Conservation (phyloP, 2,797 vertebrate genomes). For the Xyrichtys novacula region DNA sequence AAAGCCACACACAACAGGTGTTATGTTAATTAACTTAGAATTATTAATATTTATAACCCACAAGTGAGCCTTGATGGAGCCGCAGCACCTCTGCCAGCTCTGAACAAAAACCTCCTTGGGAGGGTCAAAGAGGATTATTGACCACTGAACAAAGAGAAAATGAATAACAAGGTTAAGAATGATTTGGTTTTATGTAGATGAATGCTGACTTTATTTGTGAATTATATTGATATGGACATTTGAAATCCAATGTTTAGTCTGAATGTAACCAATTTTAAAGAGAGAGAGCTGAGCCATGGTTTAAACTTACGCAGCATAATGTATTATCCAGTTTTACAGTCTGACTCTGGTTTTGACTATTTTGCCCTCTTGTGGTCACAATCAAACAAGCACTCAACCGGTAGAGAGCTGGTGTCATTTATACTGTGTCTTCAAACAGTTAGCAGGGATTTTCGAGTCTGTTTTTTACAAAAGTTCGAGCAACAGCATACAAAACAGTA, state of each 20-base stretch:
- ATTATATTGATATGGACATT: neutral
- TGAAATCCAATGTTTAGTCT: too few species aligned
- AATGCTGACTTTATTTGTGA: conserved; percentile 3
- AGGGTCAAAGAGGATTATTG: conserved; percentile 14
- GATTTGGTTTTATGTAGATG: neutral
- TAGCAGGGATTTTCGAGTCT: neutral
- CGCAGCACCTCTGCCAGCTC: conserved; percentile 16
- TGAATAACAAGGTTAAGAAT: neutral
- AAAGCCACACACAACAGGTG: conserved; percentile 68
- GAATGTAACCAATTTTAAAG: neutral
- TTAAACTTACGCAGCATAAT: conserved; percentile 2
- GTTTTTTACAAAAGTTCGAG: conserved; percentile 13
- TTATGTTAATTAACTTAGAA: conserved; percentile 70
- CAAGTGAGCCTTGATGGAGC: conserved; percentile 9
- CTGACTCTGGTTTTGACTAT: conserved; percentile 32
- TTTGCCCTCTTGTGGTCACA: conserved; percentile 80
- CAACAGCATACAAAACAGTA: conserved; percentile 5
- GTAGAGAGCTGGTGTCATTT: neutral
- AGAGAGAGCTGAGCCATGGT: neutral
- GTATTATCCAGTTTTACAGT: conserved; percentile 4
- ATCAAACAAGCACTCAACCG: conserved; percentile 25
- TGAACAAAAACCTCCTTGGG: conserved; percentile 22
- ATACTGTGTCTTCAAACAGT: conserved; percentile 10
- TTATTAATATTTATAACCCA: conserved; percentile 66
- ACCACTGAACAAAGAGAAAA: conserved; percentile 10